phyloP scores from a whole-genome alignment of 2,888 invertebrate genomes.

The Myopa testacea region DNA sequence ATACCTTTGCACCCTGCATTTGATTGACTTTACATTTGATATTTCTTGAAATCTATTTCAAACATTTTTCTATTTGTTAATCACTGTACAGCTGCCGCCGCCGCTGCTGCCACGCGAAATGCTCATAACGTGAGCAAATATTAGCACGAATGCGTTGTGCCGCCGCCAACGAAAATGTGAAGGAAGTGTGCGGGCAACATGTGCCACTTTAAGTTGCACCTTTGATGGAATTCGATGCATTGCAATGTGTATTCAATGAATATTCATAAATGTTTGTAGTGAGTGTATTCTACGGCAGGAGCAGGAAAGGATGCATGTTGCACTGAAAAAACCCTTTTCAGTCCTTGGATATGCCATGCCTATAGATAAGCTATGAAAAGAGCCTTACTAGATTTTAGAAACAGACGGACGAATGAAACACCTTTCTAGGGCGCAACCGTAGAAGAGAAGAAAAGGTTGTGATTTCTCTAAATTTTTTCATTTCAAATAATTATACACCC shows the following conservation, averaged over 20 bases:
- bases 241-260: not conserved
- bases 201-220: slow-evolving; percentile 30
- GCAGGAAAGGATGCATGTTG: not conserved
- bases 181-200: slow-evolving; percentile 5
- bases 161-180: slow-evolving; percentile 3
- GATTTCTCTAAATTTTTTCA: not conserved
- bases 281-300: too few relatives aligned
- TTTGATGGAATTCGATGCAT: slow-evolving; percentile 33
- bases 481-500: too few relatives aligned
- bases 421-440: not conserved
- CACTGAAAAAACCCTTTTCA: not conserved
- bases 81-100: not conserved
- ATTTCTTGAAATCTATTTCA: not conserved
- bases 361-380: not conserved
- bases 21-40: not conserved
- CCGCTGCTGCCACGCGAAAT: slow-evolving; percentile 12
- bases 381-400: not conserved
- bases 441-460: slow-evolving; percentile 1
- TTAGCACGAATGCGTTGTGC: slow-evolving; percentile 26
- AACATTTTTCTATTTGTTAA: not conserved
- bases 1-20: too few relatives aligned
- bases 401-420: not conserved
- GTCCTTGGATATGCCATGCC: not conserved
- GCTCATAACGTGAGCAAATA: slow-evolving; percentile 31
- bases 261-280: not conserved